Conservation (phyloP, 2,888 invertebrate species). For the Pollenia griseotomentosa region DNA sequence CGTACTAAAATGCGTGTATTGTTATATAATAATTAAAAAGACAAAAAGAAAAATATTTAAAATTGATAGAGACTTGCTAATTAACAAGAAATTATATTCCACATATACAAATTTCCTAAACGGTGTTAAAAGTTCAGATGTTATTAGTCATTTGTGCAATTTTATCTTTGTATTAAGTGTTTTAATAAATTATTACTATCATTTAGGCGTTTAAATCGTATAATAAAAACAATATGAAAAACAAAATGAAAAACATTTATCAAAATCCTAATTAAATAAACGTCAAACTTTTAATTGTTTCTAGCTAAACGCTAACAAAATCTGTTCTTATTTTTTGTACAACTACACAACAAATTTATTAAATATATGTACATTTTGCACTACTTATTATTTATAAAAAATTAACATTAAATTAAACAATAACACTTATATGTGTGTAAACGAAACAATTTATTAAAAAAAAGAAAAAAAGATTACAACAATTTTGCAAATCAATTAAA, state of each 20-base stretch:
- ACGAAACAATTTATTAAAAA: not conserved
- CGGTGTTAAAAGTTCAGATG: slow-evolving; percentile 4
- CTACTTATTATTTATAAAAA: slow-evolving; percentile 20
- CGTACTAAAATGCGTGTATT: too few species aligned
- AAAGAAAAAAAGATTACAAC: not conserved
- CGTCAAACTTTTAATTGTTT: slow-evolving; percentile 22
- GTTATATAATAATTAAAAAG: too few species aligned
- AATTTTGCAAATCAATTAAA: slow-evolving; percentile 35
- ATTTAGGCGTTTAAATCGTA: slow-evolving; percentile 12
- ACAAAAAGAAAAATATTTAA: too few species aligned
- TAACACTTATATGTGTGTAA: slow-evolving; percentile 48
- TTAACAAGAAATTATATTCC: too few species aligned
- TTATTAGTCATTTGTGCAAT: not conserved
- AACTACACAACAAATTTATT: slow-evolving; percentile 8
- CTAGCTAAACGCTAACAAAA: slow-evolving; percentile 40
- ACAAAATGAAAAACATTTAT: slow-evolving; percentile 12
- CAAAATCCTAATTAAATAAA: slow-evolving; percentile 12
- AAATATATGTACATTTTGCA: slow-evolving; percentile 41
- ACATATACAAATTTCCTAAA: not conserved
- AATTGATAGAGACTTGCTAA: too few species aligned
- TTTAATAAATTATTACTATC: not conserved
- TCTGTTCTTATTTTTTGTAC: not conserved
- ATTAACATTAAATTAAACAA: slow-evolving; percentile 54
- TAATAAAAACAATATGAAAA: slow-evolving; percentile 24
- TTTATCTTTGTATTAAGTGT: not conserved